phyloP scores from a whole-genome alignment of 2,113 vertebrate genomes.

The Octodon degus region DNA sequence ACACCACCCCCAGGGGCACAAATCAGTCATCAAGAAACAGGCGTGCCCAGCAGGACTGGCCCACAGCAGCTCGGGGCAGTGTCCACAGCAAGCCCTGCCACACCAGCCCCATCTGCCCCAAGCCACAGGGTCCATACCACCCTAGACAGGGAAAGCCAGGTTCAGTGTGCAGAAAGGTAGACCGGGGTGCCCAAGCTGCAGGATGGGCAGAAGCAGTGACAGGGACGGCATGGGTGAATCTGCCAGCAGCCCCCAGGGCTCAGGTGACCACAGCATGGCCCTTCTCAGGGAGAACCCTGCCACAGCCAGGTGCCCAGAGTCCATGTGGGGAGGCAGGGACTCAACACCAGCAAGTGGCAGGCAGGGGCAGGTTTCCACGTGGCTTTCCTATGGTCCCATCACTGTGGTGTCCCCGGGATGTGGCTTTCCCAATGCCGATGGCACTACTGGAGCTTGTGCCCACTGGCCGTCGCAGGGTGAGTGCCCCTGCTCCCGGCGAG shows the following conservation, averaged over 20 bases:
- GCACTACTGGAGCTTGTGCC: accelerated
- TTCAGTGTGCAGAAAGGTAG: background rate
- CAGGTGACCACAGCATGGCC: background rate
- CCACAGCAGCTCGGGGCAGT: background rate
- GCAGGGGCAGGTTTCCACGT: background rate
- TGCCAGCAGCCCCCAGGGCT: background rate
- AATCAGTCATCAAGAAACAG: background rate
- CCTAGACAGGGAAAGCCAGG: background rate
- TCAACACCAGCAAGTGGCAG: background rate
- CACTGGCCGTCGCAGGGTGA: background rate
- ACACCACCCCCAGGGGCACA: background rate
- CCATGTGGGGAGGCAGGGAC: background rate
- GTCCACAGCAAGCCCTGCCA: background rate
- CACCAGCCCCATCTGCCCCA: background rate
- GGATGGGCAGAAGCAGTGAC: background rate
- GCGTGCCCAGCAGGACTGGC: background rate
- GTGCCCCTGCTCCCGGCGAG: background rate
- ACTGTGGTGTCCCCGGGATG: background rate
- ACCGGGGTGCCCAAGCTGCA: background rate
- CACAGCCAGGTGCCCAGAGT: background rate
- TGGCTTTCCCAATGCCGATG: background rate
- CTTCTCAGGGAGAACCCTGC: background rate
- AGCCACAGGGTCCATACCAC: background rate
- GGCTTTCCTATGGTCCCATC: background rate
- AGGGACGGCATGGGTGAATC: background rate